These are phyloP conservation scores for Apoda limacodes DNA, from an alignment of 2,888 invertebrate species.

Conservation along the genomic window DNA sequence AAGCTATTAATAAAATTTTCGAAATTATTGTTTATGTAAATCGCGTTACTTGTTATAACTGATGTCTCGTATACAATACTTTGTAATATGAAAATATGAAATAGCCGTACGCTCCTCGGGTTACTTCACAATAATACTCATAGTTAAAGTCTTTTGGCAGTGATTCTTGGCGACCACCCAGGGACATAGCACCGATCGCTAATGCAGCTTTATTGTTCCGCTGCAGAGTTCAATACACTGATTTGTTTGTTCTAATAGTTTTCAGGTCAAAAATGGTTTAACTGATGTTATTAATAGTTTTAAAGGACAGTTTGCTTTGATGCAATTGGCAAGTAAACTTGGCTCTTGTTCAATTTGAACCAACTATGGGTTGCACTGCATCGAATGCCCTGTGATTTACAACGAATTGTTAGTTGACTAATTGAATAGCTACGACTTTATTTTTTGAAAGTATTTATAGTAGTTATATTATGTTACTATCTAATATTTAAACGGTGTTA, in stretches of 20 bases:
- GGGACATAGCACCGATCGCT: slow-evolving; percentile 27
- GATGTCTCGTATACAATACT: no score
- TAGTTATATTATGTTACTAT: no score
- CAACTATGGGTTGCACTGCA: slow-evolving; percentile 33
- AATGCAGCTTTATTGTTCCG: slow-evolving; percentile 30
- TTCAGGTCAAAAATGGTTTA: slow-evolving; percentile 26
- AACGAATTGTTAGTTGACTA: slow-evolving; percentile 29
- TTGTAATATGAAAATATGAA: no score
- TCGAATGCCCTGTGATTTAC: no score
- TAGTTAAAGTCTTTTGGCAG: slow-evolving; percentile 35
- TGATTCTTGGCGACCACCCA: slow-evolving; percentile 29
- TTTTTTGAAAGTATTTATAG: no score
- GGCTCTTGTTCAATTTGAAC: slow-evolving; percentile 49
- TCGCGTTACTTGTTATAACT: no score
- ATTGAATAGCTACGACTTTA: no score
- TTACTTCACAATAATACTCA: no score
- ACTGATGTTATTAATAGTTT: slow-evolving; percentile 34
- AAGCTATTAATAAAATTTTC: no score
- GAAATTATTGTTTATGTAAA: no score
- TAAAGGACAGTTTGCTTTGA: slow-evolving; percentile 39
- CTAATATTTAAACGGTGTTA: no score
- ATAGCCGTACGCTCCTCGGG: no score
- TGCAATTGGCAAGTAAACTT: slow-evolving; percentile 44
- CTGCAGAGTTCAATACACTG: slow-evolving; percentile 16
- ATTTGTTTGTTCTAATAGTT: slow-evolving; percentile 17